Evolutionary conservation across 1,140 invertebrate species (phyloP).

Genomic region (Drosophila biarmipes): DNA sequence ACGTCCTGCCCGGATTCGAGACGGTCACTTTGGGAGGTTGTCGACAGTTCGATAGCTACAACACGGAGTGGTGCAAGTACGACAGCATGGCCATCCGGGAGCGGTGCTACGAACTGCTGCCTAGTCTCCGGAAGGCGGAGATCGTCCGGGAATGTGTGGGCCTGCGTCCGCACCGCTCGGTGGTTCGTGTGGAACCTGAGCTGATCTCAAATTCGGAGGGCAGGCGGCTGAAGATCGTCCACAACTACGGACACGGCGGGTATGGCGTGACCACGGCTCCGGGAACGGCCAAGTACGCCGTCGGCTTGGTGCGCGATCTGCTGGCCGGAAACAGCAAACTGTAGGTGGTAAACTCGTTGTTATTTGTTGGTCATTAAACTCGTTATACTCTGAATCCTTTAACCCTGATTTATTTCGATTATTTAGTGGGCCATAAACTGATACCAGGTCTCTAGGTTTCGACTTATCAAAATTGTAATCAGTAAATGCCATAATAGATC

Average conservation of each 20-base stretch:
- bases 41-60: conserved; percentile 92
- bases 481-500: no score
- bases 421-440: conserved; percentile 1
- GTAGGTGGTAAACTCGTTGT: conserved; percentile 58
- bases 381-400: conserved; percentile 42
- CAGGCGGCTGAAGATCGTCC: conserved; percentile 88
- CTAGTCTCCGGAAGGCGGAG: conserved; percentile 88
- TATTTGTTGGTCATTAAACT: conserved; percentile 39
- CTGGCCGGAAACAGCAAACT: conserved; percentile 86
- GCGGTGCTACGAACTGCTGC: conserved; percentile 89
- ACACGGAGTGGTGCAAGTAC: conserved; percentile 88
- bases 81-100: conserved; percentile 91
- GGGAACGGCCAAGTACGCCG: conserved; percentile 92
- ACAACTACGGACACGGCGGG: conserved; percentile 97
- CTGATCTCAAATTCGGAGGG: conserved; percentile 72
- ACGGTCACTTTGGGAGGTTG: conserved; percentile 93
- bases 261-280: conserved; percentile 95
- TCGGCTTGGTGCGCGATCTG: conserved; percentile 88
- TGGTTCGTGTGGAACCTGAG: conserved; percentile 91
- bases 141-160: conserved; percentile 90
- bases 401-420: conserved; percentile 11
- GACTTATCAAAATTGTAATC: no score
- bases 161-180: conserved; percentile 90
- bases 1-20: conserved; percentile 92
- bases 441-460: conserved; percentile 5